Evolutionary conservation across 2,888 invertebrate species (phyloP), one percentile per base, ranked within the genome.

Genomic region (Cerastis rubricosa): DNA sequence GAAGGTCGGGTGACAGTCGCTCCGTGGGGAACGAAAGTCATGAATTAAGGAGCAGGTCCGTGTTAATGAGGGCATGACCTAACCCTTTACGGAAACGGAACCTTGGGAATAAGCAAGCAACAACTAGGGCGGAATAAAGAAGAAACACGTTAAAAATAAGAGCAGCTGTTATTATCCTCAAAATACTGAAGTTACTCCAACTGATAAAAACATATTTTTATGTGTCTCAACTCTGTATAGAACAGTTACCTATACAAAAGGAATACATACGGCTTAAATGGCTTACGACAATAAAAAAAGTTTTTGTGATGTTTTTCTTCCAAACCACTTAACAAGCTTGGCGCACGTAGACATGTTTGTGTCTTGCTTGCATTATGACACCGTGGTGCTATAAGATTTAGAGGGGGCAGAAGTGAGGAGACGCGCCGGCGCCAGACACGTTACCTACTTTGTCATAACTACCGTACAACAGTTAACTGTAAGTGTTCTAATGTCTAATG

Each of bases 261-360:
- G 90, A 91, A 93, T 93, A 94, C 92, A 93, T 93, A 94, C 92
- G 93, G 91, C 94, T 93, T 95, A 95, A 95, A 96, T 94, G 94
- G 94, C 94, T 93, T 94, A 94, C 93, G 93, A 94, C 94, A 94
- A 95, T 96, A 96, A 96, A 96, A 81, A 94, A 96, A 96, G 93
- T 96, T 96, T 96, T 94, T 93, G 94, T 94, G 96, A 96, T 96
- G 96, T 96, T 96, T 96, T 96, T 96, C 96, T 96, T 96, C 96
- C 96, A 95, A 96, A 96, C 96, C 96, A 96, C 96, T 96, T 96
- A 96, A 95, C 96, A 95, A 95, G 95, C 94, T 96, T 96, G 96
- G 96, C 96, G 96, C 95, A 95, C 94, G 95, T 94, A 95, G 95
- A 95, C 94, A 95, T 96, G 96, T 96, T 96, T 96, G 96, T 96